Conservation (phyloP, 2,888 invertebrate species). For the Byasa hedistus region DNA sequence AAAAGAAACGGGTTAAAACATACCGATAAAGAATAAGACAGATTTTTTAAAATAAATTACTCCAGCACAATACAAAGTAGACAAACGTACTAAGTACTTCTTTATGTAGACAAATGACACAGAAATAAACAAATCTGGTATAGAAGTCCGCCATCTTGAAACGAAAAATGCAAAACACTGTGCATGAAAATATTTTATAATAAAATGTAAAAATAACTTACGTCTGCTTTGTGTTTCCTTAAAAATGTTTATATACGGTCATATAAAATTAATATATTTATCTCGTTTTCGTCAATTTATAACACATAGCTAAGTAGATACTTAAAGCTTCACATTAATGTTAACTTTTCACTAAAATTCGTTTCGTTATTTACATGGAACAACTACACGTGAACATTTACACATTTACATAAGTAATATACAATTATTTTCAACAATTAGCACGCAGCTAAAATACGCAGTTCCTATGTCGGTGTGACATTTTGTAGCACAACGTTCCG, state of each 20-base stretch:
- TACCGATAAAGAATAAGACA: constrained; percentile 30
- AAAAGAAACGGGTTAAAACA: constrained; percentile 54
- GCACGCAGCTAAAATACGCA: constrained; percentile 62
- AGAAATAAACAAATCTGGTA: constrained; percentile 52
- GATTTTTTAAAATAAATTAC: constrained; percentile 27
- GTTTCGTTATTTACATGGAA: constrained; percentile 36
- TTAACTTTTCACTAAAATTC: constrained; percentile 34
- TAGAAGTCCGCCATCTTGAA: constrained; percentile 67
- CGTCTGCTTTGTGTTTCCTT: constrained; percentile 47
- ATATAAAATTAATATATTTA: constrained; percentile 16
- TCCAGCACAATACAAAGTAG: background rate
- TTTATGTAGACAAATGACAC: constrained; percentile 21
- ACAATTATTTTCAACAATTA: constrained; percentile 43
- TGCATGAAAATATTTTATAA: constrained; percentile 33
- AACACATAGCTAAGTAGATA: constrained; percentile 25
- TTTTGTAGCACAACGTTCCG: constrained; percentile 41
- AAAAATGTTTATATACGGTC: constrained; percentile 14
- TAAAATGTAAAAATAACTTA: constrained; percentile 45
- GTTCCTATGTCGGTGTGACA: constrained; percentile 54
- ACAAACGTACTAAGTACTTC: background rate
- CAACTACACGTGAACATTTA: constrained; percentile 39
- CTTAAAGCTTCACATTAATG: constrained; percentile 27
- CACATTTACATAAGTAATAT: constrained; percentile 44
- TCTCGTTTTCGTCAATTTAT: constrained; percentile 34
- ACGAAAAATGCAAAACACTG: constrained; percentile 37